Evolutionary conservation across 2,797 vertebrate species (phyloP), one percentile per base, ranked within the genome.

Genomic region (Steatocranus sp.): DNA sequence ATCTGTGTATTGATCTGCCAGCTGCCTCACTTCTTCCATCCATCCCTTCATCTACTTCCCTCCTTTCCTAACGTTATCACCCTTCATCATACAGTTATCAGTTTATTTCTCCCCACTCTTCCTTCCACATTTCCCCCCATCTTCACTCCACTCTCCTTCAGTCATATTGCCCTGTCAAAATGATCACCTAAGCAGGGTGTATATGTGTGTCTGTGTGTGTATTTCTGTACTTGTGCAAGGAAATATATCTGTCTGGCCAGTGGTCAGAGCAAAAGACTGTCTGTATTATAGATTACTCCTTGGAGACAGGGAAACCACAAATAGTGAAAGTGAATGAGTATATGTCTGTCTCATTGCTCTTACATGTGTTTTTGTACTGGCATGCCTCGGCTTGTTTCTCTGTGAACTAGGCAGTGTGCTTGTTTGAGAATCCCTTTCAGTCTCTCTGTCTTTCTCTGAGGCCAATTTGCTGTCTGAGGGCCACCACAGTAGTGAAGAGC

Each of bases 381-480:
- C 48, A 61, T 82, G 51, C 49, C 38, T 63, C 11, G 7, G 58
- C 34, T 36, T 76, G 70, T 12, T 53, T 87, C 58, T 66, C 66
- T 78, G 46, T 78, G 76, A 88, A 63, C 58, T 23, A 75, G 38
- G 23, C 78, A 75, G 30, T 61, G 58, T 27, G 83, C 90, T 88
- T 87, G 75, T 91, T 88, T 88, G 73, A 88, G 80, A 81, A 36
- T 80, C 68, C 80, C 80, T 81, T 87, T 91, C 66, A 43, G 27
- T 89, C 84, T 87, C 77, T 90, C 81, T 84, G 58, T 91, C 86
- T 91, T 87, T 92, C 84, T 92, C 84, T 68, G 79, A 85, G 86
- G 91, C 93, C 92, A 95, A 94, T 95, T 95, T 95, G 90, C 94
- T 82, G 90, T 90, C 86, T 89, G 89, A 85, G 86, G 91, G 83